Percentiles rank a stretch among this genome's conserved stretches.
phyloP scores from a whole-genome alignment of 2,113 vertebrate genomes.

The Cygnus atratus region DNA sequence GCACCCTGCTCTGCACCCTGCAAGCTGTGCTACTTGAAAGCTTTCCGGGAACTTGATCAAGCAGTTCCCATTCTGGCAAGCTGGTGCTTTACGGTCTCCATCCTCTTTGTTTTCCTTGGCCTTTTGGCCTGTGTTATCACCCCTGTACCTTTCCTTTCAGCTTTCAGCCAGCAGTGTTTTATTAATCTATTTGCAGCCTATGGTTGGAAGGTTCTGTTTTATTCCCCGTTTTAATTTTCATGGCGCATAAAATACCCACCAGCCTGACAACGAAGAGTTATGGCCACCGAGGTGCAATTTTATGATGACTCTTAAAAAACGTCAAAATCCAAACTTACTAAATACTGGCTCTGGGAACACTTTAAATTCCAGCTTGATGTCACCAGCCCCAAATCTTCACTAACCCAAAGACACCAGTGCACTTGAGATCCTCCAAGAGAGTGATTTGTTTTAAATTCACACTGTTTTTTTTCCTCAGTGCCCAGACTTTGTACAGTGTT shows the following conservation, averaged over 20 bases:
- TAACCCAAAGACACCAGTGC: background rate
- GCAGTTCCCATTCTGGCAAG: background rate
- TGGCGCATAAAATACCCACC: conserved; percentile 63
- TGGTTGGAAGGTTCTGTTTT: conserved; percentile 48
- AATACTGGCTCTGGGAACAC: conserved; percentile 37
- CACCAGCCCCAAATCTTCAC: conserved; percentile 49
- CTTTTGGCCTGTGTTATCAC: background rate
- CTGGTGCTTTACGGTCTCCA: background rate
- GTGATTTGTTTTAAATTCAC: background rate
- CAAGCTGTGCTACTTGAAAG: background rate
- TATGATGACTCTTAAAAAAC: conserved; percentile 62
- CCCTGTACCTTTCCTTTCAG: background rate
- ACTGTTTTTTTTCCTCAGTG: background rate
- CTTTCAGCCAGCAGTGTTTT: conserved; percentile 20
- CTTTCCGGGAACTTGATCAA: background rate
- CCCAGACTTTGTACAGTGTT: background rate
- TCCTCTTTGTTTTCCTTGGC: background rate
- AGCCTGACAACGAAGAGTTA: conserved; percentile 67
- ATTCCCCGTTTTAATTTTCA: conserved; percentile 68
- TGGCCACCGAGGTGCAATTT: conserved; percentile 30
- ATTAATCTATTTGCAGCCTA: conserved; percentile 39
- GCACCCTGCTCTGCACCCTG: background rate
- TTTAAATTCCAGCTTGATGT: conserved; percentile 39
- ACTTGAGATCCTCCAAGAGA: background rate
- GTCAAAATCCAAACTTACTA: conserved; percentile 60